Conservation (phyloP, 2,113 vertebrate genomes). For the Vulpes lagopus region DNA sequence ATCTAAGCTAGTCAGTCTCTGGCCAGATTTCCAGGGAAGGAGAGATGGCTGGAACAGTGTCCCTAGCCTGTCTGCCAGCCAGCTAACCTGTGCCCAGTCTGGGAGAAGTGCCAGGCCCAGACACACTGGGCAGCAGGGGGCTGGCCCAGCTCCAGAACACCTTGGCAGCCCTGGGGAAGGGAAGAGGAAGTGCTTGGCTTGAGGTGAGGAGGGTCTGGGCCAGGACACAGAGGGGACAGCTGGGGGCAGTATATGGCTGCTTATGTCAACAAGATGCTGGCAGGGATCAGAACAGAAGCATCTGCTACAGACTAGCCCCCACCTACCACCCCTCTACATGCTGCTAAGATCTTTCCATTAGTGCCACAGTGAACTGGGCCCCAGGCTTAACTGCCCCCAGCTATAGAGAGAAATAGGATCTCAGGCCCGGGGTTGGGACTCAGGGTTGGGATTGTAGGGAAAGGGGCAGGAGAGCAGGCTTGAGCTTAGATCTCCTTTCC, state of each 20-base stretch:
- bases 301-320: neutral
- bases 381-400: neutral
- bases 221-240: neutral
- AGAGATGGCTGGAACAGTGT: constrained; percentile 1
- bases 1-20: neutral
- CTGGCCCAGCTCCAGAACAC: constrained; percentile 50
- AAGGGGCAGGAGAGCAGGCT: neutral
- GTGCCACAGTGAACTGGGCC: neutral
- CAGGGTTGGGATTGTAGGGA: neutral
- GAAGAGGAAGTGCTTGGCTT: neutral
- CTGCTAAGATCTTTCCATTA: neutral
- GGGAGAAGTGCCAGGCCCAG: constrained; percentile 69
- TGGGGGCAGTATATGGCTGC: neutral
- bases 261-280: neutral
- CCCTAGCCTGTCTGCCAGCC: constrained; percentile 38
- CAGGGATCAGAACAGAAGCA: neutral
- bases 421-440: neutral
- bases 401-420: neutral
- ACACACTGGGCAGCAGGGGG: constrained; percentile 25
- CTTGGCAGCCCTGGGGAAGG: neutral
- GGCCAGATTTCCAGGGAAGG: constrained; percentile 61
- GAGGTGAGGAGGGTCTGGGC: constrained; percentile 31
- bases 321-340: neutral
- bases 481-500: neutral
- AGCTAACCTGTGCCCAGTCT: constrained; percentile 70